These are phyloP conservation scores for Gadopsis marmoratus DNA, from an alignment of 2,797 vertebrate genomes.

Conservation along the genomic window DNA sequence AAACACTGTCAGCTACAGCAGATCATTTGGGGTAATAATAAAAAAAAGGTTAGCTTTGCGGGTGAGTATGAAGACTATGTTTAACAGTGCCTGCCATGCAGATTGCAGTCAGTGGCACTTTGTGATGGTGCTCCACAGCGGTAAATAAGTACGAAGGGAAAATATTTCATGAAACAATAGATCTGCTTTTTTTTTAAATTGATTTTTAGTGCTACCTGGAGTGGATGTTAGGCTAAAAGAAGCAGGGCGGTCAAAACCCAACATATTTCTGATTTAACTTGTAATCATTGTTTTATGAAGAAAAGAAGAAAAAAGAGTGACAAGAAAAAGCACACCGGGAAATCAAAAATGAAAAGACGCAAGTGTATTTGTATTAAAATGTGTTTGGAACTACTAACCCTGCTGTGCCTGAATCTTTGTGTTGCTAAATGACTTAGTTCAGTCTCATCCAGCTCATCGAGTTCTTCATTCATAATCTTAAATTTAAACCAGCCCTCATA, in stretches of 20 bases:
- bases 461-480: neutral
- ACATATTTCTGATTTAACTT: neutral
- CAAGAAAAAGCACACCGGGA: neutral
- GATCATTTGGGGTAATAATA: neutral
- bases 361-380: neutral
- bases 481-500: neutral
- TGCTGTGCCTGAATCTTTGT: neutral
- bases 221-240: neutral
- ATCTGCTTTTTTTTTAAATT: neutral
- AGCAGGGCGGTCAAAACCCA: neutral
- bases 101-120: conserved; percentile 39
- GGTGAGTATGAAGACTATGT: conserved; percentile 7
- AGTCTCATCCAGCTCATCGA: neutral
- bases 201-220: neutral
- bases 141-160: neutral
- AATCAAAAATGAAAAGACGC: neutral
- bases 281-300: neutral
- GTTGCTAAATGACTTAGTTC: neutral
- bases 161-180: neutral
- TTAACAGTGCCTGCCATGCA: conserved; percentile 31
- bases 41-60: neutral
- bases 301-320: neutral
- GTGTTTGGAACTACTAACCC: neutral
- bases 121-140: conserved; percentile 6
- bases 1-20: conserved; percentile 35